Evolutionary conservation across 2,888 invertebrate species (phyloP), one percentile per base, ranked within the genome.

Genomic region (Tridacna crocea): DNA sequence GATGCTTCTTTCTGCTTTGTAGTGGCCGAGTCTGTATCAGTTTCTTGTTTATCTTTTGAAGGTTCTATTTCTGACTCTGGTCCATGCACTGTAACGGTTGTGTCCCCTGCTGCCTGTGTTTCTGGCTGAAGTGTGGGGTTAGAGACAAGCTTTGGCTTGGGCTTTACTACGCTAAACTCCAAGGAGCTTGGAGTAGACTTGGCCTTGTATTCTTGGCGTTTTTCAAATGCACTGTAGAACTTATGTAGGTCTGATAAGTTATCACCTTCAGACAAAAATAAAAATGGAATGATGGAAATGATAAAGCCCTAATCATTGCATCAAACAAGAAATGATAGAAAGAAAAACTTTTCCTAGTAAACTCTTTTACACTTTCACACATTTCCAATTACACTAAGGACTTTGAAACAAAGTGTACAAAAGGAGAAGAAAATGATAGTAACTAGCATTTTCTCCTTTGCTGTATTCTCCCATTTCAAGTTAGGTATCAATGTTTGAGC

Each of bases 101-200:
- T 79, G 12, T 63, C 74, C n/a, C 48, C 70, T 26, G 36, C 70
- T 12, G 51, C 17, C 27, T 70, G 70, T 46, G 70, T 70, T 13
- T 51, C 26, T 22, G 51, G 51, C 22, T 22, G 51, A 13, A n/a
- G 15, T 55, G 55, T 55, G 55, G 6, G 22, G 22, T 19, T 61
- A 0, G 61, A 61, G 61, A 26, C n/a, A 13, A 70, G 55, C 26
- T 70, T 70, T 24, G 70, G 46, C 26, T 80, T 87, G 6, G 89
- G 88, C 58, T 84, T 88, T 26, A 77, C 83, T n/a, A 88, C 86
- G 24, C 82, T 84, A 76, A 88, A 88, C 48, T 91, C 90, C 48
- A 90, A 76, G 10, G 88, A 84, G 11, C 85, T 83, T 0, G 90
- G 91, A 4, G 86, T 88, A 8, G 89, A 88, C 65, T 90, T 91